phyloP scores from a whole-genome alignment of 2,113 vertebrate species.

The Scomber colias region DNA sequence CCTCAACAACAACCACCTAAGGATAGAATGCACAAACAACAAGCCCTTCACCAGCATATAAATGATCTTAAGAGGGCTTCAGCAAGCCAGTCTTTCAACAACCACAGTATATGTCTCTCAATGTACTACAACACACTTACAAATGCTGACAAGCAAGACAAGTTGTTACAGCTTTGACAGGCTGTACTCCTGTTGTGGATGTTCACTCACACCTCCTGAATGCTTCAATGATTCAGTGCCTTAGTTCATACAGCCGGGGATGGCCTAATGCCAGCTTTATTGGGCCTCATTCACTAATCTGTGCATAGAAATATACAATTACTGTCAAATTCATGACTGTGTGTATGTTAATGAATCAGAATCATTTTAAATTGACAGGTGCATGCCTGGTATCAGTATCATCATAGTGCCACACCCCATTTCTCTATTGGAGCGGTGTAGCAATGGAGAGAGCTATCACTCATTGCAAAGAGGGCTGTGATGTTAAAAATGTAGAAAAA shows the following conservation, averaged over 20 bases:
- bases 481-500: too few relatives aligned
- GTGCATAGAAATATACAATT: too few relatives aligned
- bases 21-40: slow-evolving; percentile 18
- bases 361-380: too few relatives aligned
- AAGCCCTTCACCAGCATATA: slow-evolving; percentile 11
- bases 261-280: not conserved
- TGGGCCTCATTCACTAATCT: not conserved
- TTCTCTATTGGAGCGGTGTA: too few relatives aligned
- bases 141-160: slow-evolving; percentile 39
- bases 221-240: slow-evolving; percentile 18
- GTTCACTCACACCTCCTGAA: slow-evolving; percentile 26
- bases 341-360: too few relatives aligned
- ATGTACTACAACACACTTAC: slow-evolving; percentile 19
- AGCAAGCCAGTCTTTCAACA: slow-evolving; percentile 13
- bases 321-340: too few relatives aligned
- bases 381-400: too few relatives aligned
- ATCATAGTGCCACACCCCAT: too few relatives aligned
- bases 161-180: slow-evolving; percentile 49
- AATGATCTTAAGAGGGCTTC: slow-evolving; percentile 23
- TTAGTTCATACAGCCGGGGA: not conserved
- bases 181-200: not conserved
- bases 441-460: too few relatives aligned
- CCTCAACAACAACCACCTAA: slow-evolving; percentile 21
- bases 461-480: too few relatives aligned
- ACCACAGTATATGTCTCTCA: slow-evolving; percentile 18